Conservation (phyloP, 2,888 invertebrate species). For the Elmis aenea region DNA sequence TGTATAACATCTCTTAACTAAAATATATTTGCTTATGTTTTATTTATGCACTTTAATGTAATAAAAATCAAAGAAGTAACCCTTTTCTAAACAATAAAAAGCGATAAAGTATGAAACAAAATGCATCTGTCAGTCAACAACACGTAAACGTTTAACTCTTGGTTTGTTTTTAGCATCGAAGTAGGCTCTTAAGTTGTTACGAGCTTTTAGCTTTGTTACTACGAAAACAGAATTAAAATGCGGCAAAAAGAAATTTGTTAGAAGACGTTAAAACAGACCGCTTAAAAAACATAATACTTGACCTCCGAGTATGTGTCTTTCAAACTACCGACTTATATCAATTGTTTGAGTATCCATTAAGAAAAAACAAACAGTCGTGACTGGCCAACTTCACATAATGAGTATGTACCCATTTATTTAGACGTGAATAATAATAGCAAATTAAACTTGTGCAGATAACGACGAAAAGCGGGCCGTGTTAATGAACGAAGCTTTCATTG, state of each 20-base stretch:
- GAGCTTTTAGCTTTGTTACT: conserved; percentile 2
- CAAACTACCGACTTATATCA: conserved; percentile 16
- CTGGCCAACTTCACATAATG: conserved; percentile 29
- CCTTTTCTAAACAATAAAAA: too few relatives aligned
- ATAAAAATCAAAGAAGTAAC: too few relatives aligned
- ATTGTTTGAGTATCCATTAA: conserved; percentile 17
- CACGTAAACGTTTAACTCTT: too few relatives aligned
- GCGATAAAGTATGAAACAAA: too few relatives aligned
- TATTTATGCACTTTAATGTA: too few relatives aligned
- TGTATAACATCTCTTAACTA: too few relatives aligned
- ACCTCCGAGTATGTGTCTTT: conserved; percentile 10
- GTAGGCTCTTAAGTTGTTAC: neutral
- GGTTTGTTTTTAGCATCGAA: too few relatives aligned
- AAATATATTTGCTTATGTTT: too few relatives aligned
- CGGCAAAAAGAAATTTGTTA: conserved; percentile 2
- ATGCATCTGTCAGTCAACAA: too few relatives aligned
- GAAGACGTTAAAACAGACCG: conserved; percentile 10
- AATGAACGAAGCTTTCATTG: conserved; percentile 35
- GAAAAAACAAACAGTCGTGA: conserved; percentile 28
- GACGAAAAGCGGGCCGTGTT: conserved; percentile 27
- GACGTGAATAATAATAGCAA: conserved; percentile 37
- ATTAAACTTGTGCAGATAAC: conserved; percentile 35
- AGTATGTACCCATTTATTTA: conserved; percentile 33
- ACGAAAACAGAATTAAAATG: conserved; percentile 4
- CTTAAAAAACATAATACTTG: conserved; percentile 13